Evolutionary conservation across 2,888 invertebrate genomes (phyloP).

Genomic region (Meganola albula): DNA sequence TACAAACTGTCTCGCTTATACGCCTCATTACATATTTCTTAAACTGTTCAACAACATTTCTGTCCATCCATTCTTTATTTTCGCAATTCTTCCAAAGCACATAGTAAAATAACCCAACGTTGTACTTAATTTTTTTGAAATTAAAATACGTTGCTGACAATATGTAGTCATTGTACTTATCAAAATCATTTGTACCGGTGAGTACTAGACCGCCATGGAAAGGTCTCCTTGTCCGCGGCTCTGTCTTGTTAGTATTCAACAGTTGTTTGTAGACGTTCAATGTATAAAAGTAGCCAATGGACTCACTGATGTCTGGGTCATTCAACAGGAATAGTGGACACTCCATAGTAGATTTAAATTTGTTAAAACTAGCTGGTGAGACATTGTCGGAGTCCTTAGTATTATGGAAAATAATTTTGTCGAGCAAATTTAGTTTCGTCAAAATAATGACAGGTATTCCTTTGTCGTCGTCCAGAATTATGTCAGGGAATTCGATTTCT

Average conservation of each 20-base stretch:
- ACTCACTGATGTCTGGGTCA: slow-evolving; percentile 34
- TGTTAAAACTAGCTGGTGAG: slow-evolving; percentile 32
- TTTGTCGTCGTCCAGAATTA: slow-evolving; percentile 39
- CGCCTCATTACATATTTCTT: slow-evolving; percentile 38
- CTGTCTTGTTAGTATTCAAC: slow-evolving; percentile 26
- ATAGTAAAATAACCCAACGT: slow-evolving; percentile 39
- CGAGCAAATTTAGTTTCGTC: slow-evolving; percentile 31
- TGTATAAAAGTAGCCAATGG: slow-evolving; percentile 45
- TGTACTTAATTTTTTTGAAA: slow-evolving; percentile 36
- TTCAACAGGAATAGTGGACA: slow-evolving; percentile 39
- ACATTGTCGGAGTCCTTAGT: not conserved
- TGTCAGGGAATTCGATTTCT: slow-evolving; percentile 44
- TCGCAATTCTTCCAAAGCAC: slow-evolving; percentile 43
- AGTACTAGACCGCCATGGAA: slow-evolving; percentile 42
- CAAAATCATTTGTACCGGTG: slow-evolving; percentile 34
- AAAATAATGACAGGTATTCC: slow-evolving; percentile 41
- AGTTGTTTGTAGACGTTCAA: slow-evolving; percentile 40
- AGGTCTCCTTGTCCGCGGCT: slow-evolving; percentile 38
- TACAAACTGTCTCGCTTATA: slow-evolving; percentile 32
- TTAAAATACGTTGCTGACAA: slow-evolving; percentile 42
- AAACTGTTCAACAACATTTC: slow-evolving; percentile 37
- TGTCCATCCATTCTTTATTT: slow-evolving; percentile 45
- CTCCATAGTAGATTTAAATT: slow-evolving; percentile 36
- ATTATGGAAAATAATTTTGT: slow-evolving; percentile 36
- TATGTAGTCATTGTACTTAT: slow-evolving; percentile 45